Conservation (phyloP, 2,888 invertebrate species). For the Mythimna pallens region DNA sequence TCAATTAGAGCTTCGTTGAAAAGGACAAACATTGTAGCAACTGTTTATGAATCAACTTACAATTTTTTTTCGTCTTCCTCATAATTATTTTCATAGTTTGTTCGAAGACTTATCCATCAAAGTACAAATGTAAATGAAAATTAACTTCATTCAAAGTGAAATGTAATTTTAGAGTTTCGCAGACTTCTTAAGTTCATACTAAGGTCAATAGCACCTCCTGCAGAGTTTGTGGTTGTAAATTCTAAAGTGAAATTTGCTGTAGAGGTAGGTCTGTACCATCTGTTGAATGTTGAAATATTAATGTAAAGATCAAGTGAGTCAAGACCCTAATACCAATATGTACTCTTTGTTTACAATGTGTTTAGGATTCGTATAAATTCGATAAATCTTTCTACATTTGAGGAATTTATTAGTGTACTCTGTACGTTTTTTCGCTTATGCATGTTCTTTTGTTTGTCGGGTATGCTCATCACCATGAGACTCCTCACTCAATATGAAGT, state of each 20-base stretch:
- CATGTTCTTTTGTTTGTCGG: slow-evolving; percentile 5
- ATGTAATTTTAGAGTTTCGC: slow-evolving; percentile 40
- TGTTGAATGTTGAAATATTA: slow-evolving; percentile 32
- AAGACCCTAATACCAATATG: slow-evolving; percentile 4
- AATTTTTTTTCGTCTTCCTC: not conserved
- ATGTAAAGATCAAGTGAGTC: not conserved
- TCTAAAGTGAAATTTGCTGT: slow-evolving; percentile 30
- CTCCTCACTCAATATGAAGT: not conserved
- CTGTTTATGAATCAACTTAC: slow-evolving; percentile 9
- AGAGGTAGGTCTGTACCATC: slow-evolving; percentile 5
- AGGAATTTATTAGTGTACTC: no score
- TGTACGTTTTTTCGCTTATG: not conserved
- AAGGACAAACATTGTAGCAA: slow-evolving; percentile 1
- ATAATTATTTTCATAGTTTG: slow-evolving; percentile 13
- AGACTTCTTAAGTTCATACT: slow-evolving; percentile 28
- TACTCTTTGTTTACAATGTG: slow-evolving; percentile 24
- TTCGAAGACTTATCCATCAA: slow-evolving; percentile 2
- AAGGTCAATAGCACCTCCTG: slow-evolving; percentile 35
- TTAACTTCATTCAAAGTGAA: slow-evolving; percentile 3
- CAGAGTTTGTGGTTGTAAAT: slow-evolving; percentile 27
- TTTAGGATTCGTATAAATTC: slow-evolving; percentile 1
- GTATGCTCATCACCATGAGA: not conserved
- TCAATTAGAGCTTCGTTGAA: slow-evolving; percentile 45
- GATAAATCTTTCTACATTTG: slow-evolving; percentile 19
- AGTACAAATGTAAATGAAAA: slow-evolving; percentile 20